phyloP scores from a whole-genome alignment of 2,797 vertebrate species.

The Esox masquinongy region DNA sequence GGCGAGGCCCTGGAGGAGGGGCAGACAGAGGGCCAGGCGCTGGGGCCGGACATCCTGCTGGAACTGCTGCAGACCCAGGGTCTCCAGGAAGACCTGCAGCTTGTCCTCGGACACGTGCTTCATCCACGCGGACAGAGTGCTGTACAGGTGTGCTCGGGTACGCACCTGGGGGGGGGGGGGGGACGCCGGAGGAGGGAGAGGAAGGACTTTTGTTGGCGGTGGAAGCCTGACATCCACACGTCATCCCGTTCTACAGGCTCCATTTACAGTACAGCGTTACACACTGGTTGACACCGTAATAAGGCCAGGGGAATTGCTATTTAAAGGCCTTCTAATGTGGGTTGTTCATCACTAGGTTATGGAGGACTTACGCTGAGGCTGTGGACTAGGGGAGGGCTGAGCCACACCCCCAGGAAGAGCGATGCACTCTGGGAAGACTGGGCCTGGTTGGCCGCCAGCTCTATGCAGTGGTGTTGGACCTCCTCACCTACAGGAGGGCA shows the following conservation, averaged over 20 bases:
- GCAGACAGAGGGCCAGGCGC: conserved; percentile 63
- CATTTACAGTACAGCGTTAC: too few species aligned
- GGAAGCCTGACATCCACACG: too few species aligned
- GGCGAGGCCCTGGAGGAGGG: conserved; percentile 80
- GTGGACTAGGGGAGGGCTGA: conserved; percentile 85
- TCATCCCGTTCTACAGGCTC: too few species aligned
- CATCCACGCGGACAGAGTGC: conserved; percentile 83
- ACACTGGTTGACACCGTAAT: too few species aligned
- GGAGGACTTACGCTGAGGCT: conserved; percentile 82
- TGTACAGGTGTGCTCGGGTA: conserved; percentile 80
- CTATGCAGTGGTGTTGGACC: conserved; percentile 85
- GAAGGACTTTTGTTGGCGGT: neutral
- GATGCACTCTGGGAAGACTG: conserved; percentile 89
- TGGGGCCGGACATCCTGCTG: conserved; percentile 52
- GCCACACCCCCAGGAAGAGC: conserved; percentile 88
- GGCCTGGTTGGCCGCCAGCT: conserved; percentile 82
- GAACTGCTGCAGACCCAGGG: conserved; percentile 82
- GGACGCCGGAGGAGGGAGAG: too few species aligned
- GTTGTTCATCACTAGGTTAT: neutral
- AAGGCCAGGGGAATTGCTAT: too few species aligned
- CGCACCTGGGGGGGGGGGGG: conserved; percentile 63
- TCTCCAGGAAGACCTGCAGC: conserved; percentile 81
- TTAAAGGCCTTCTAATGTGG: too few species aligned
- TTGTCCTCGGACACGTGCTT: conserved; percentile 91
- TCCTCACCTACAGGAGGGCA: conserved; percentile 79